Percentiles rank a stretch among this genome's conserved stretches.
Conservation (phyloP, 2,113 vertebrate species). For the Sylvietta virens region DNA sequence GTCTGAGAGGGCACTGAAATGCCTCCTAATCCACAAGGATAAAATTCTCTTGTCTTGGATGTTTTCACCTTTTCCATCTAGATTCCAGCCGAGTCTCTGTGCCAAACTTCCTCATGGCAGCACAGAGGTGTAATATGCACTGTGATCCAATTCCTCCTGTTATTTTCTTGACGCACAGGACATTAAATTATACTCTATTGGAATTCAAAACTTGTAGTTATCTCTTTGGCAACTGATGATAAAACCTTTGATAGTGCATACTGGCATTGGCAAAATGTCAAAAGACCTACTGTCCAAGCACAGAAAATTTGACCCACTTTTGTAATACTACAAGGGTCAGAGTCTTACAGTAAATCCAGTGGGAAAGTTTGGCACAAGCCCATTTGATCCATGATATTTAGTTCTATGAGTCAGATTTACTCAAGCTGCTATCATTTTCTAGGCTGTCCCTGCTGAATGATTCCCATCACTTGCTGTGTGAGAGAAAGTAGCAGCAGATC, state of each 20-base stretch:
- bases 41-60: neutral
- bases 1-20: neutral
- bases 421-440: constrained; percentile 48
- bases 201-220: constrained; percentile 61
- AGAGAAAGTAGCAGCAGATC: constrained; percentile 34
- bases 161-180: constrained; percentile 17
- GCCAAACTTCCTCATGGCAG: neutral
- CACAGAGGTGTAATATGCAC: neutral
- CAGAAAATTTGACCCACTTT: constrained; percentile 61
- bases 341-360: constrained; percentile 62
- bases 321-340: constrained; percentile 59
- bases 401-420: constrained; percentile 56
- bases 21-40: neutral
- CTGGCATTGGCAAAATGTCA: constrained; percentile 55
- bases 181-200: constrained; percentile 35
- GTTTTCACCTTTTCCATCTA: neutral
- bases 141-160: neutral
- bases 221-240: constrained; percentile 53
- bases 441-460: constrained; percentile 43
- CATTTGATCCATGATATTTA: constrained; percentile 64
- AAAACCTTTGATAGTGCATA: constrained; percentile 43
- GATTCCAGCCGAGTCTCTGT: neutral
- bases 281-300: constrained; percentile 47
- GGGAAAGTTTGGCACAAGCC: constrained; percentile 52
- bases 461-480: constrained; percentile 15